Evolutionary conservation across 1,140 invertebrate genomes (phyloP).

Genomic region (Bicyclus anynana): DNA sequence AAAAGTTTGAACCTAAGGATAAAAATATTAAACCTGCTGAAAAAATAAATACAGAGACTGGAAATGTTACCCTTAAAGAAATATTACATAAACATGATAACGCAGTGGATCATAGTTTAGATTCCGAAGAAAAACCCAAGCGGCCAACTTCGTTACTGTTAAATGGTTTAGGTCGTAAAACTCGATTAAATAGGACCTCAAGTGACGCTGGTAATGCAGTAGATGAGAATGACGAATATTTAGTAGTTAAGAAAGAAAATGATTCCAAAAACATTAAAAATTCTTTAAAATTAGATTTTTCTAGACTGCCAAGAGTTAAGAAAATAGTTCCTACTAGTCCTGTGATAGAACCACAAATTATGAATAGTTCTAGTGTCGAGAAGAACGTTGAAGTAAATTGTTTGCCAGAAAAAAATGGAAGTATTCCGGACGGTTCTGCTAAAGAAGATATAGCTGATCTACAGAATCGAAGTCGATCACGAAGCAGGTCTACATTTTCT

Average conservation of each 20-base stretch:
- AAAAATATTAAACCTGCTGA: constrained; percentile 37
- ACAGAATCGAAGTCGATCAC: constrained; percentile 54
- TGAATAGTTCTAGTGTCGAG: constrained; percentile 52
- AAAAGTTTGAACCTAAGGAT: constrained; percentile 79
- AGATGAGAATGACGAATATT: constrained; percentile 45
- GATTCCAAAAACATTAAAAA: constrained; percentile 66
- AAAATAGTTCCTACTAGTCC: constrained; percentile 75
- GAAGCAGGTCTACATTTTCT: constrained; percentile 62
- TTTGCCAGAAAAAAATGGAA: constrained; percentile 65
- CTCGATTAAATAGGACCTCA: constrained; percentile 52
- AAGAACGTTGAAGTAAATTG: constrained; percentile 53
- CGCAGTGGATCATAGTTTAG: neutral
- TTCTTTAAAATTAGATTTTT: constrained; percentile 83
- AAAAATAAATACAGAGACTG: constrained; percentile 43
- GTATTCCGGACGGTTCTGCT: constrained; percentile 44
- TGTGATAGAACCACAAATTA: constrained; percentile 72
- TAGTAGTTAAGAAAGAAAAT: constrained; percentile 49
- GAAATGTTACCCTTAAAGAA: constrained; percentile 14
- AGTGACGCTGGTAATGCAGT: constrained; percentile 49
- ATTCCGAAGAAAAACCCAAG: constrained; percentile 56
- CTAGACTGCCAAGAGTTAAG: constrained; percentile 78
- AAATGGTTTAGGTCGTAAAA: constrained; percentile 68
- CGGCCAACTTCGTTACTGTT: constrained; percentile 70
- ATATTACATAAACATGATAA: constrained; percentile 40
- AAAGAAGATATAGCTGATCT: constrained; percentile 57